Conservation (phyloP, 2,797 vertebrate genomes). For the Chelidonichthys spinosus region DNA sequence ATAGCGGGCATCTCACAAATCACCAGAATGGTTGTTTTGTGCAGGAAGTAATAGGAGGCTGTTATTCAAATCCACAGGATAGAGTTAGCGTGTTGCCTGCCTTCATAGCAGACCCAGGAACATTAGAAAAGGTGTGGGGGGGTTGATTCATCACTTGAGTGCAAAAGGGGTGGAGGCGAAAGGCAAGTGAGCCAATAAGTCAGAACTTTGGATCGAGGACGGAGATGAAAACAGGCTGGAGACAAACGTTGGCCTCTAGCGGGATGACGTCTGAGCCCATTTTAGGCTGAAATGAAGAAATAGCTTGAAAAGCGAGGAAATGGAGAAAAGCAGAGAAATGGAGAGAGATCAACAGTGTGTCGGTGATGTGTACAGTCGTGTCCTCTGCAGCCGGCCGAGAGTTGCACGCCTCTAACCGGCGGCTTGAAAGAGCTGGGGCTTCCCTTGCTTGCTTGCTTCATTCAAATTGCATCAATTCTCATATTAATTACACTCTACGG, state of each 20-base stretch:
- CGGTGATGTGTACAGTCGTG: conserved; percentile 22
- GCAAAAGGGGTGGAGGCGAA: neutral
- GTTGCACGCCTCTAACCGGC: conserved; percentile 10
- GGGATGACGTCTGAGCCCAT: conserved; percentile 16
- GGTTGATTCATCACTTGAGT: neutral
- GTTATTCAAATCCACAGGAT: neutral
- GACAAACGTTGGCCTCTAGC: conserved; percentile 8
- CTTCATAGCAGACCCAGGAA: neutral
- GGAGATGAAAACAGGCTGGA: neutral
- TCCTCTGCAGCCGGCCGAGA: conserved; percentile 46
- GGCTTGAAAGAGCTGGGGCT: conserved; percentile 18
- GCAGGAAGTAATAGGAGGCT: neutral
- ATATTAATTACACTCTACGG: conserved; percentile 53
- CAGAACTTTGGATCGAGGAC: neutral
- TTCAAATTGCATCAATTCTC: conserved; percentile 45
- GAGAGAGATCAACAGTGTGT: conserved; percentile 18
- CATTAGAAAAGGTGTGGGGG: neutral
- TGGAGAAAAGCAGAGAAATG: conserved; percentile 14
- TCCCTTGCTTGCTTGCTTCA: conserved; percentile 33
- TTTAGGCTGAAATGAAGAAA: conserved; percentile 30
- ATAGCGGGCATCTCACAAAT: neutral
- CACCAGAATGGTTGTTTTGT: neutral
- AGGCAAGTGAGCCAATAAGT: neutral
- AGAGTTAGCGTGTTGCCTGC: neutral
- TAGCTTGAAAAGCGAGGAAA: conserved; percentile 9